A percentile compares a stretch with the other conserved stretches of the same genome.
phyloP scores from a whole-genome alignment of 2,113 vertebrate species.

The Elephantulus edwardii region DNA sequence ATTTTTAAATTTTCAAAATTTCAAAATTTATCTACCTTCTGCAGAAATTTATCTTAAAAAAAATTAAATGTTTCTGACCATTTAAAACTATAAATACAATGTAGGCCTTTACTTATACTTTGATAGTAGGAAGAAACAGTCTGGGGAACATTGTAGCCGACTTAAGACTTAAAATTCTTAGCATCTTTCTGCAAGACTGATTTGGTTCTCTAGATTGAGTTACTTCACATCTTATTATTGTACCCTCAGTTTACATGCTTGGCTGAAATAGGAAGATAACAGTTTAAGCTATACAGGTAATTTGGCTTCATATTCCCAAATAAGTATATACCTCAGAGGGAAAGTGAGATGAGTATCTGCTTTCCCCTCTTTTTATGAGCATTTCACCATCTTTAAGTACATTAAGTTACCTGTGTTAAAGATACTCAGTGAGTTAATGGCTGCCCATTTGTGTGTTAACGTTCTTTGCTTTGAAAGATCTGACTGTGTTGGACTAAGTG shows the following conservation, averaged over 20 bases:
- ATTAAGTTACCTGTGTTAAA: neutral
- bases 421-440: neutral
- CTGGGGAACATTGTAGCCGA: neutral
- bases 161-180: neutral
- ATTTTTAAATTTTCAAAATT: neutral
- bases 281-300: neutral
- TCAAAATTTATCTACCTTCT: neutral
- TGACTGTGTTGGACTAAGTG: neutral
- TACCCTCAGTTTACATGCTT: neutral
- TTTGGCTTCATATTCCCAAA: constrained; percentile 5
- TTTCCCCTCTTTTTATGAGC: neutral
- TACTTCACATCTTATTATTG: neutral
- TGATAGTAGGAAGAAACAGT: neutral
- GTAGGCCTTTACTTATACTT: neutral
- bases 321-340: neutral
- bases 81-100: neutral
- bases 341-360: neutral
- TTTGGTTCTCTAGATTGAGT: neutral
- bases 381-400: neutral
- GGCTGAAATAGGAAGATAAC: neutral
- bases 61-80: neutral
- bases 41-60: neutral
- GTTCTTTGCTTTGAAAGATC: too few species aligned
- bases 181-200: neutral
- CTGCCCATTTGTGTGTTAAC: too few species aligned